Evolutionary conservation across 1,140 invertebrate genomes (phyloP).

Genomic region (Chlorops oryzae): DNA sequence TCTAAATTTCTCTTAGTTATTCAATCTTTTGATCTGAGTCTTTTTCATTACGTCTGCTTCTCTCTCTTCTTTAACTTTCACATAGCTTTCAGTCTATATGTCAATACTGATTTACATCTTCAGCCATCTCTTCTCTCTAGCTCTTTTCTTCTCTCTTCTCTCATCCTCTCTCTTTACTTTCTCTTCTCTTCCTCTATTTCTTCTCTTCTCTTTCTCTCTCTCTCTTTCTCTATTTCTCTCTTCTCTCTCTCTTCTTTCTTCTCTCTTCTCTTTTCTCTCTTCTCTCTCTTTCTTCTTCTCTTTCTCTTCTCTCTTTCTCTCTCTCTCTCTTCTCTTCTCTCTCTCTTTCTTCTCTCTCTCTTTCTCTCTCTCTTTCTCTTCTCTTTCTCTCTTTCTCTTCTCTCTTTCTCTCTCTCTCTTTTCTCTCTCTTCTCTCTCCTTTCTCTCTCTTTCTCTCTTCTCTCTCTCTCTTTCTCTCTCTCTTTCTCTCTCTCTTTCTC

Average conservation of each 20-base stretch:
- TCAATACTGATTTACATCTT: no score
- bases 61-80: no score
- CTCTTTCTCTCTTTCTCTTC: neutral
- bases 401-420: neutral
- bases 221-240: neutral
- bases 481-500: neutral
- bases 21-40: no score
- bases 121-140: no score
- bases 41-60: no score
- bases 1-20: no score
- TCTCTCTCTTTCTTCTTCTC: neutral
- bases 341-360: neutral
- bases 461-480: neutral
- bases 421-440: neutral
- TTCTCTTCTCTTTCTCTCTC: neutral
- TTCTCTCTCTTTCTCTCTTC: neutral
- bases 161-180: neutral
- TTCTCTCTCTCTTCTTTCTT: neutral
- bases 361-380: neutral
- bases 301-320: neutral
- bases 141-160: neutral
- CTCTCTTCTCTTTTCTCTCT: neutral
- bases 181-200: neutral
- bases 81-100: no score
- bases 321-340: neutral